Evolutionary conservation across 1,140 invertebrate species (phyloP), one percentile per base, ranked within the genome.

Genomic region (Pemphigus obesinymphae): DNA sequence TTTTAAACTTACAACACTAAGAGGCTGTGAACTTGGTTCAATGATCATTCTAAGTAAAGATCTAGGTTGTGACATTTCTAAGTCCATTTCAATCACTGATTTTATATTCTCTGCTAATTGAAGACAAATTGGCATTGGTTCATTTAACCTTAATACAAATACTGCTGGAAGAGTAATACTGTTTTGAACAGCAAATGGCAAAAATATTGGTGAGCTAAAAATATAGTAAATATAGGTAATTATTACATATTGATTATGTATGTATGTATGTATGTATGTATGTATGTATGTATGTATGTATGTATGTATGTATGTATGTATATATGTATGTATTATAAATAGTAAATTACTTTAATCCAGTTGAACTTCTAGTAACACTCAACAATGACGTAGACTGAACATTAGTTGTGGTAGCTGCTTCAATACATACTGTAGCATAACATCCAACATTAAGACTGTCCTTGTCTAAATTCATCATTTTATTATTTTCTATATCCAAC

Each of bases 361-460:
- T 92, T 15, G 90, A 87, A 87, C 90, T 90, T 86, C 92, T 90
- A 84, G 91, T 92, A 23, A 94, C 90, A 66, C 92, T 93, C 85
- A 97, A 93, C 29, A 96, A 91, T 75, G 92, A 91, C 15, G 92
- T 87, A 13, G 92, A 93, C 86, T 97, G 96, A 66, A 98, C 87
- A 86, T 97, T 97, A 86, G 96, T 93, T 15, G 93, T 90, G 2
- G 92, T 90, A 4, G 95, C 94, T n/a, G 93, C 93, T 88, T 98
- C 96, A 85, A 98, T 90, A 85, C 94, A 93, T 2, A 99, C 93
- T 0, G 94, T 96, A 0, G 95, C 96, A 83, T 92, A 96, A 83
- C 95, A 92, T 0, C 96, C 96, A 61, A 97, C 66, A 66, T 92
- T 91, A 82, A 91, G 89, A 73, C 91, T 91, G 84, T 96, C 94